Evolutionary conservation across 2,888 invertebrate species (phyloP).

Genomic region (Dolomedes plantarius): DNA sequence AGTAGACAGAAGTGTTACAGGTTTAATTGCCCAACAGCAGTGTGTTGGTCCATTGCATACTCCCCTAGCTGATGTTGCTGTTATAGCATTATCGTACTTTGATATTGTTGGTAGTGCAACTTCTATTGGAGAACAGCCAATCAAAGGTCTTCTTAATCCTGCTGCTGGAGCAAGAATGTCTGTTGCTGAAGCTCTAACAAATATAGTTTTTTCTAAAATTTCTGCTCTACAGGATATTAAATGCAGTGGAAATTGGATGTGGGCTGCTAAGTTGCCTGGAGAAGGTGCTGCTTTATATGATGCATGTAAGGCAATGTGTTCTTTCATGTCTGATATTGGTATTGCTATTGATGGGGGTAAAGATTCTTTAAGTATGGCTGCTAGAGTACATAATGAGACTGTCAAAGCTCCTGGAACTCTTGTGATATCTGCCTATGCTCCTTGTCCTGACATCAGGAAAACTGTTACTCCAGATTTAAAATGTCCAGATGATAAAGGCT

Average conservation of each 20-base stretch:
- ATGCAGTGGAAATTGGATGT: slow-evolving; percentile 99
- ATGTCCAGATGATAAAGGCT: slow-evolving; percentile 79
- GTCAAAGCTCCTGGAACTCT: slow-evolving; percentile 84
- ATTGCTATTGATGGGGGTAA: slow-evolving; percentile 97
- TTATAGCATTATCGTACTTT: slow-evolving; percentile 88
- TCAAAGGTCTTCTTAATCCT: slow-evolving; percentile 90
- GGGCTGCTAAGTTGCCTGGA: slow-evolving; percentile 95
- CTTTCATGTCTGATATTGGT: slow-evolving; percentile 87
- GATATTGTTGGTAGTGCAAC: slow-evolving; percentile 91
- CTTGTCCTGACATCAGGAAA: slow-evolving; percentile 91
- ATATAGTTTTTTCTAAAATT: slow-evolving; percentile 87
- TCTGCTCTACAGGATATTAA: slow-evolving; percentile 87
- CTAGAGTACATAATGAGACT: slow-evolving; percentile 84
- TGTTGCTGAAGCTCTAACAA: slow-evolving; percentile 94
- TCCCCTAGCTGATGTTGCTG: slow-evolving; percentile 94
- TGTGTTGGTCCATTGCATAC: slow-evolving; percentile 98
- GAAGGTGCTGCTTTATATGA: slow-evolving; percentile 92
- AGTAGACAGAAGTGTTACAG: slow-evolving; percentile 79
- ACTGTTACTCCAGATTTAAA: slow-evolving; percentile 94
- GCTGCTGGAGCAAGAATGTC: slow-evolving; percentile 94
- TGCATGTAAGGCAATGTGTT: slow-evolving; percentile 92
- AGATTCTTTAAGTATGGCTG: slow-evolving; percentile 98
- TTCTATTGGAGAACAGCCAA: slow-evolving; percentile 97
- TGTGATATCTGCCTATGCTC: slow-evolving; percentile 97
- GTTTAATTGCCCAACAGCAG: slow-evolving; percentile 97